Conservation (phyloP, 2,888 invertebrate species). For the Philereme transversata region DNA sequence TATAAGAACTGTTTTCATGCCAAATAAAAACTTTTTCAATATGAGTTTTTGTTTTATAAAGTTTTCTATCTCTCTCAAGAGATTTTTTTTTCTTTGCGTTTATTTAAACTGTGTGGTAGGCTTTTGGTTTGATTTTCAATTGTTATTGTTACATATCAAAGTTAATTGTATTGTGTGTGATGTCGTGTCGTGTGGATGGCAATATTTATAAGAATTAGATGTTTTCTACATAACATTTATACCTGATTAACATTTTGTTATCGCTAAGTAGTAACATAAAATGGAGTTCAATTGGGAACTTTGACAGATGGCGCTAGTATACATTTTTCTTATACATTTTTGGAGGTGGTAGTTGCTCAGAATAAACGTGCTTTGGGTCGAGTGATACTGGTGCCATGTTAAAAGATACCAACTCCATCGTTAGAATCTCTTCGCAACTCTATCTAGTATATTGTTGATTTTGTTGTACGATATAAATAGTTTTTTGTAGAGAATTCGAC, state of each 20-base stretch:
- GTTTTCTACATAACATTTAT: conserved; percentile 35
- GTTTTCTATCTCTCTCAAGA: background rate
- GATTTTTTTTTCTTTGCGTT: conserved; percentile 16
- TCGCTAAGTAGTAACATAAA: conserved; percentile 6
- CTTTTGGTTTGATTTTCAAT: conserved; percentile 49
- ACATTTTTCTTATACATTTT: too few relatives aligned
- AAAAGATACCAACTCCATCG: conserved; percentile 33
- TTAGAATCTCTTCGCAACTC: conserved; percentile 49
- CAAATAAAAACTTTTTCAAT: background rate
- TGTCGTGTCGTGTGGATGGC: conserved; percentile 80
- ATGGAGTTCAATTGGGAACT: too few relatives aligned
- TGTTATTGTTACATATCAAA: conserved; percentile 76
- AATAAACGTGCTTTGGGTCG: too few relatives aligned
- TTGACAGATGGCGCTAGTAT: too few relatives aligned
- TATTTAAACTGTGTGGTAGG: conserved; percentile 42
- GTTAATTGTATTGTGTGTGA: conserved; percentile 58
- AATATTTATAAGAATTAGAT: conserved; percentile 44
- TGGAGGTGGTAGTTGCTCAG: too few relatives aligned
- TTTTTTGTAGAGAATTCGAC: conserved; percentile 41
- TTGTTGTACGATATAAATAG: conserved; percentile 36
- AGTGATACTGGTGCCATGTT: background rate
- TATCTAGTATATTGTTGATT: conserved; percentile 38
- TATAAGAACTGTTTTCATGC: conserved; percentile 1
- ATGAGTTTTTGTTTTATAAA: background rate
- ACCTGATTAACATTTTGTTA: conserved; percentile 29